Base-by-base conservation (phyloP, 2,113 vertebrate genomes). In the Acanthochromis polyacanthus region DNA sequence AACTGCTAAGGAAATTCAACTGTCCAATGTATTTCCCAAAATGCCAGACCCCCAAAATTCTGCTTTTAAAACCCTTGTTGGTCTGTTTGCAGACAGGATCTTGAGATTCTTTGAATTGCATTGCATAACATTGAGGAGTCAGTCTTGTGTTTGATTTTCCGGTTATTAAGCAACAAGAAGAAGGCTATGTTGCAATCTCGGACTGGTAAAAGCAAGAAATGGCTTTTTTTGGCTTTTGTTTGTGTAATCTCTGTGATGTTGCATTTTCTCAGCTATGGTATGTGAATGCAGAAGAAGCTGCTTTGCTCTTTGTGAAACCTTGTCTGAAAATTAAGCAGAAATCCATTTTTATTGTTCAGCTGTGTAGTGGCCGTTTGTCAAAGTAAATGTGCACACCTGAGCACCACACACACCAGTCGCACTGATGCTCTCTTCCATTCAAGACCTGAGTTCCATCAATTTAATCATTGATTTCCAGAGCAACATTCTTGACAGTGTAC, bases 121-220 rank as follows among this genome's bases (percentile, higher is more conserved):
- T 91, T 88, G 75, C 63, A 4, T 70, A 86, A 82, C 15, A 3
- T 59, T 57, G 15, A 60, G 50, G 65, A 57, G 50, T 48, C 72
- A 55, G 59, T 60, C 61, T 32, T 7, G 38, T 80, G 70, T 82
- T 82, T 48, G 17, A 22, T 78, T 85, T 84, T 63, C 80, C 16
- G 46, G 46, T 10, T 63, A 6, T 67, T 69, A 43, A 43, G 84
- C 67, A 90, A 88, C 55, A 20, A 22, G 1, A 57, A 70, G 59
- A 12, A 46, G 23, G 22, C 22, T 51, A 16, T 91, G 82, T 91
- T 66, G 84, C 85, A 90, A 93, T 71, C 53, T 68, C 0, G 22
- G 84, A 86, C 60, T 67, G 45, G 2, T 28, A 17, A 66, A 80
- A 61, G 45, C 61, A 12, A 17, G 28, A 50, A 86, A 79, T 70